These are phyloP conservation scores for Latrodectus hesperus DNA, from an alignment of 2,888 invertebrate genomes.

Conservation along the genomic window DNA sequence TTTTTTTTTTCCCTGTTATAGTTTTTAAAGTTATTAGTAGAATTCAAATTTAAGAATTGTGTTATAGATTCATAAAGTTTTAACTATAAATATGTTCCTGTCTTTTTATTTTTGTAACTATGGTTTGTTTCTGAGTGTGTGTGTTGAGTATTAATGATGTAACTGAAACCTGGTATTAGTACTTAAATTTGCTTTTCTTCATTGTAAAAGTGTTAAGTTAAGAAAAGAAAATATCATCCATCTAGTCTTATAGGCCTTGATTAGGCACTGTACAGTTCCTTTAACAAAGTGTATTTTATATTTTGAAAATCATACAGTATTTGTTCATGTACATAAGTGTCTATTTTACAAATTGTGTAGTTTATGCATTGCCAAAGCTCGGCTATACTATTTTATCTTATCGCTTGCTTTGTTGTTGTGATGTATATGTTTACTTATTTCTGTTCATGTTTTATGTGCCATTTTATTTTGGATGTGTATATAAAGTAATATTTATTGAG, in stretches of 20 bases:
- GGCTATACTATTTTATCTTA: slow-evolving; percentile 9
- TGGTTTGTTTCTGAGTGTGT: too few relatives aligned
- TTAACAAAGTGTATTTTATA: slow-evolving; percentile 13
- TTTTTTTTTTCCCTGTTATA: too few relatives aligned
- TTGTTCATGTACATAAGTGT: slow-evolving; percentile 42
- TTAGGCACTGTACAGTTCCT: slow-evolving; percentile 29
- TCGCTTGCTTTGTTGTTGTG: slow-evolving; percentile 11
- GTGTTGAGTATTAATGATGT: too few relatives aligned
- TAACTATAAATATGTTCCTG: too few relatives aligned
- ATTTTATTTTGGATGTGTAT: slow-evolving; percentile 15
- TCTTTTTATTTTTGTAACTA: too few relatives aligned
- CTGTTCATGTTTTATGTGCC: slow-evolving; percentile 13
- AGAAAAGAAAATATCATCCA: neutral
- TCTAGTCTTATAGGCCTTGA: neutral
- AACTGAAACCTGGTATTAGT: neutral
- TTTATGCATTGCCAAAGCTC: slow-evolving; percentile 30
- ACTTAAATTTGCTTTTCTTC: neutral
- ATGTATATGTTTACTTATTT: slow-evolving; percentile 10
- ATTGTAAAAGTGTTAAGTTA: neutral
- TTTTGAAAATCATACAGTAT: slow-evolving; percentile 32
- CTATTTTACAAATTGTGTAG: slow-evolving; percentile 10
- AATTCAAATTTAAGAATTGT: too few relatives aligned
- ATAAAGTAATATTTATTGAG: too few relatives aligned
- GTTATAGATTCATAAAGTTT: too few relatives aligned
- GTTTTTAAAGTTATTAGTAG: too few relatives aligned